These are phyloP conservation scores for Cyphomyrus discorhynchus DNA, from an alignment of 2,113 vertebrate genomes.

Conservation along the genomic window DNA sequence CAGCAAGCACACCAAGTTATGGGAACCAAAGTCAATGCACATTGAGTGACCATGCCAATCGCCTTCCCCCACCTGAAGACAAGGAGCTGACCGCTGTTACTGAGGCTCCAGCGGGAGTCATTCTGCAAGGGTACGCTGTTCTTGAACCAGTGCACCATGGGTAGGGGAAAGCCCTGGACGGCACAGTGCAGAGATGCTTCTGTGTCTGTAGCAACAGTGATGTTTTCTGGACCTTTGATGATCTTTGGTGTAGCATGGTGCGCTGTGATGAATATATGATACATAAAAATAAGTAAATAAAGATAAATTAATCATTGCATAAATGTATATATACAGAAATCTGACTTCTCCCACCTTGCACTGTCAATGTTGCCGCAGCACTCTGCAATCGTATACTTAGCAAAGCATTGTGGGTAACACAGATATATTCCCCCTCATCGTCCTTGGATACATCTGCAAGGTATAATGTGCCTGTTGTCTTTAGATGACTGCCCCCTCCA, in stretches of 20 bases:
- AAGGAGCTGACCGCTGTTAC: slow-evolving; percentile 61
- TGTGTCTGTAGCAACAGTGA: slow-evolving; percentile 50
- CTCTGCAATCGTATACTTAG: slow-evolving; percentile 53
- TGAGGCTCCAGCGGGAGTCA: slow-evolving; percentile 45
- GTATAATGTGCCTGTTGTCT: slow-evolving; percentile 59
- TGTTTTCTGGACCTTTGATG: slow-evolving; percentile 54
- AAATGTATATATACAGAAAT: background rate
- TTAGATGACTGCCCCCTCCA: slow-evolving; percentile 58
- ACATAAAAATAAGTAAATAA: background rate
- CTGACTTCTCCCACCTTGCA: slow-evolving; percentile 44
- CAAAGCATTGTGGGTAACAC: slow-evolving; percentile 53
- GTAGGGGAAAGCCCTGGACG: slow-evolving; percentile 55
- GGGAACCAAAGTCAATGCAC: background rate
- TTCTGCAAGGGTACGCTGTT: slow-evolving; percentile 49
- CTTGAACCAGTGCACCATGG: slow-evolving; percentile 67
- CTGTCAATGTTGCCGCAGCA: slow-evolving; percentile 49
- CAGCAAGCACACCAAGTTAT: background rate
- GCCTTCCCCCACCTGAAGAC: slow-evolving; percentile 52
- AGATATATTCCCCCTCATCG: slow-evolving; percentile 58
- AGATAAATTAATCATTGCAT: background rate
- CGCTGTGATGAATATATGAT: slow-evolving; percentile 29
- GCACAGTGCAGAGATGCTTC: slow-evolving; percentile 53
- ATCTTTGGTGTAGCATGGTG: slow-evolving; percentile 45
- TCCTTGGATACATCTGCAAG: slow-evolving; percentile 51
- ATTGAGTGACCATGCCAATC: background rate